Evolutionary conservation across 2,888 invertebrate species (phyloP).

Genomic region (Noctua janthina): DNA sequence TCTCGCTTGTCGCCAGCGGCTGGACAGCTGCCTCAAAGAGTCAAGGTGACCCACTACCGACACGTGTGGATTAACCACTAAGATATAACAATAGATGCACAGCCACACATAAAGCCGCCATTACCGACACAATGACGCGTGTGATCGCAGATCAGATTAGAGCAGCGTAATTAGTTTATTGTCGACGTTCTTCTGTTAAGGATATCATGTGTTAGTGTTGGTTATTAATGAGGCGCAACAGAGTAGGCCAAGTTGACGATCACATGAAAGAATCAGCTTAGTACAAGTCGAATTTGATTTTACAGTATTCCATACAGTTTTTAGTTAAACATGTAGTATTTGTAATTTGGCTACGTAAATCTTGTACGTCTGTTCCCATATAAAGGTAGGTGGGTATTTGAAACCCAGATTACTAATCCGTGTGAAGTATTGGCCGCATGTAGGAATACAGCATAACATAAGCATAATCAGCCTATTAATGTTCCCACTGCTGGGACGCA

Average conservation of each 20-base stretch:
- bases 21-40: not conserved
- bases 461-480: too few relatives aligned
- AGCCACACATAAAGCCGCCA: constrained; percentile 2
- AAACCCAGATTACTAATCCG: not conserved
- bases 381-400: not conserved
- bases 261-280: not conserved
- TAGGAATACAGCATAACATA: too few relatives aligned
- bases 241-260: not conserved
- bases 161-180: constrained; percentile 29
- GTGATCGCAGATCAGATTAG: constrained; percentile 16
- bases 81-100: constrained; percentile 2
- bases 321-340: not conserved
- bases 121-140: constrained; percentile 23
- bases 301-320: not conserved
- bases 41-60: constrained; percentile 3
- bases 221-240: constrained; percentile 6
- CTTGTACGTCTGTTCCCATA: not conserved
- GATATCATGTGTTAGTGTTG: too few relatives aligned
- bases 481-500: too few relatives aligned
- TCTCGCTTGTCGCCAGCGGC: not conserved
- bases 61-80: not conserved
- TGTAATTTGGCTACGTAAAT: not conserved
- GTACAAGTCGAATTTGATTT: too few relatives aligned
- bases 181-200: not conserved
- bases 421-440: not conserved